Base-by-base conservation (phyloP, 1,140 invertebrate genomes). In the Anadara kagoshimensis region DNA sequence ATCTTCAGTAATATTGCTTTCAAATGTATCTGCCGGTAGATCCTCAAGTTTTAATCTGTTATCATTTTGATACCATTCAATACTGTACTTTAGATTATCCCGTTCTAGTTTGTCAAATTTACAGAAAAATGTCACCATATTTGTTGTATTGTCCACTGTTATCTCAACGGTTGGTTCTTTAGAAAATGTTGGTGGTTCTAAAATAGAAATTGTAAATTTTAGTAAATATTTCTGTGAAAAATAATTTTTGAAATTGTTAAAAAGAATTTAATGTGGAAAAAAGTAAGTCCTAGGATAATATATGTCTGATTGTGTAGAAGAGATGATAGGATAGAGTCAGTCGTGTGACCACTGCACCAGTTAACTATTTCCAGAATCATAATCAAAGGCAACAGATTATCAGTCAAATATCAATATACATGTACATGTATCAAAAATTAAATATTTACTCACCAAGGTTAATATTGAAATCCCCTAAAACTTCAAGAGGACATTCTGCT, bases 181-280 rank as follows among this genome's bases (percentile, higher is more conserved):
- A 4, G 66, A 67, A 18, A 83, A 73, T 24, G 67, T 75, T 14
- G 78, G 81, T 14, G 75, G 68, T 18, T 79, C 79, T 83, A 58
- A 3, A 72, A 71, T 7, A 36, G 29, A 36, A 36, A 36, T n/a
- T n/a, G n/a, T n/a, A n/a, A n/a, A n/a, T n/a, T n/a, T n/a, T n/a
- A n/a, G n/a, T n/a, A n/a, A n/a, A n/a, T n/a, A n/a, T n/a, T n/a
- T n/a, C n/a, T n/a, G n/a, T n/a, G n/a, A n/a, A n/a, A n/a, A n/a
- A n/a, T n/a, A n/a, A n/a, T n/a, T n/a, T n/a, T n/a, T n/a, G n/a
- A n/a, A n/a, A n/a, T n/a, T n/a, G n/a, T n/a, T n/a, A n/a, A n/a
- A n/a, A n/a, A n/a, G n/a, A n/a, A n/a, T n/a, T n/a, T n/a, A n/a
- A n/a, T n/a, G n/a, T n/a, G n/a, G n/a, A n/a, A n/a, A n/a, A n/a